A percentile compares a stretch with the other conserved stretches of the same genome.
These are phyloP conservation scores for Onchidella celtica DNA, from an alignment of 2,888 invertebrate species.

Conservation along the genomic window DNA sequence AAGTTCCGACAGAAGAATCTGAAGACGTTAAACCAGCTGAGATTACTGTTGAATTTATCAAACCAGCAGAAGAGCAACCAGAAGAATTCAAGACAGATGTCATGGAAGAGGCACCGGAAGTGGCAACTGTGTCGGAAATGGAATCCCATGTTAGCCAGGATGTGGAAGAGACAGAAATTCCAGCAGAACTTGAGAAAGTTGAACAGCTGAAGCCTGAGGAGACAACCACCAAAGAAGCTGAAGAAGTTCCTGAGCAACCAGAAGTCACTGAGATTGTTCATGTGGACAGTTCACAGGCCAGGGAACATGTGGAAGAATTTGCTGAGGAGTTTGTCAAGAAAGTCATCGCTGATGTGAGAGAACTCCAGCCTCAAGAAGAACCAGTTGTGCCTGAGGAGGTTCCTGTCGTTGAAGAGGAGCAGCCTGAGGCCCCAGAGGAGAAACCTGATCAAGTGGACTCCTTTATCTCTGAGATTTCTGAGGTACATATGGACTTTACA, in stretches of 20 bases:
- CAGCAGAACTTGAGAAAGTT: constrained; percentile 24
- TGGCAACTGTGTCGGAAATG: constrained; percentile 40
- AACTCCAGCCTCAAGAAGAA: constrained; percentile 51
- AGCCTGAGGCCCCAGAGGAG: constrained; percentile 38
- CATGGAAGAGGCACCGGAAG: constrained; percentile 51
- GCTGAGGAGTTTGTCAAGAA: constrained; percentile 56
- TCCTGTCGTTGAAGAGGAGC: constrained; percentile 43
- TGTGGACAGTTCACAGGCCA: constrained; percentile 35
- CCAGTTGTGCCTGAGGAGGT: constrained; percentile 49
- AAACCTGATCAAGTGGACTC: constrained; percentile 44
- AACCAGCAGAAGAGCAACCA: constrained; percentile 51
- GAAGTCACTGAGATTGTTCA: constrained; percentile 46
- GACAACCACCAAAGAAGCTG: constrained; percentile 38
- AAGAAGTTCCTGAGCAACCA: constrained; percentile 46
- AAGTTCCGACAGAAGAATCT: constrained; percentile 29
- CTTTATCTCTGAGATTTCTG: constrained; percentile 50
- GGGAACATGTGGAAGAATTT: constrained; percentile 55
- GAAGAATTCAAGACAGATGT: constrained; percentile 56
- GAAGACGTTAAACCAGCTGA: constrained; percentile 45
- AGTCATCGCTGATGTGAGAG: constrained; percentile 56
- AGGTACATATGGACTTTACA: too few relatives aligned
- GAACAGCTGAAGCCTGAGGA: constrained; percentile 45
- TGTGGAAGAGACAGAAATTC: constrained; percentile 50
- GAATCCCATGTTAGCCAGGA: constrained; percentile 27
- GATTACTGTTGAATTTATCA: constrained; percentile 46